phyloP scores from a whole-genome alignment of 1,140 invertebrate species.

The Aporrectodea caliginosa region DNA sequence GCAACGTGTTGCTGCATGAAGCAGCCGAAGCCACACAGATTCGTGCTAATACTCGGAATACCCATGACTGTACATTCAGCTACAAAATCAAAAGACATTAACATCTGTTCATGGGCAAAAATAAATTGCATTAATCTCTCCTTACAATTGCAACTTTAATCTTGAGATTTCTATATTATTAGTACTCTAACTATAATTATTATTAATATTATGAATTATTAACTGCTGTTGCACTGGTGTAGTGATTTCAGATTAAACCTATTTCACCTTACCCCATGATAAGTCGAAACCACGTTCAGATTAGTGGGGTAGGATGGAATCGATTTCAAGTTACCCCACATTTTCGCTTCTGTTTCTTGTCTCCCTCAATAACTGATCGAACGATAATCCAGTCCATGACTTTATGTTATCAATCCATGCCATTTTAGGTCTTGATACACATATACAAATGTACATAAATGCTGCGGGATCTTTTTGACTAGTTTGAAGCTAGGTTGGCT shows the following conservation, averaged over 20 bases:
- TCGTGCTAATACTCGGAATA: conserved; percentile 94
- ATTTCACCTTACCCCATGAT: too few species aligned
- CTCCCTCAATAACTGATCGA: too few species aligned
- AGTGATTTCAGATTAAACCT: too few species aligned
- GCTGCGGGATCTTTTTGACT: not conserved
- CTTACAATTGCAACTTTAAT: not conserved
- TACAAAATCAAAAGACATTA: conserved; percentile 33
- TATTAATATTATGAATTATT: not conserved
- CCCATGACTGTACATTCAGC: conserved; percentile 99
- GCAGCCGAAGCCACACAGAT: conserved; percentile 96
- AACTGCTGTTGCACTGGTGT: not conserved
- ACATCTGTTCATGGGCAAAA: too few species aligned
- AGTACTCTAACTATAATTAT: not conserved
- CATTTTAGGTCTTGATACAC: not conserved
- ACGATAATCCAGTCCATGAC: too few species aligned
- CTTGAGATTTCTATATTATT: not conserved
- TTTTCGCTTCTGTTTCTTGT: too few species aligned
- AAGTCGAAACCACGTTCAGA: too few species aligned
- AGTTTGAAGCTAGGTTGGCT: not conserved
- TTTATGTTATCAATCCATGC: not conserved
- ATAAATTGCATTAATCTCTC: too few species aligned
- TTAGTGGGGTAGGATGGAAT: too few species aligned
- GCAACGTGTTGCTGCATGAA: conserved; percentile 98
- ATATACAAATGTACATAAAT: not conserved
- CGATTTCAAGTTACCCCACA: too few species aligned